Conservation (phyloP, 1,140 invertebrate species). For the Aphis gossypii region DNA sequence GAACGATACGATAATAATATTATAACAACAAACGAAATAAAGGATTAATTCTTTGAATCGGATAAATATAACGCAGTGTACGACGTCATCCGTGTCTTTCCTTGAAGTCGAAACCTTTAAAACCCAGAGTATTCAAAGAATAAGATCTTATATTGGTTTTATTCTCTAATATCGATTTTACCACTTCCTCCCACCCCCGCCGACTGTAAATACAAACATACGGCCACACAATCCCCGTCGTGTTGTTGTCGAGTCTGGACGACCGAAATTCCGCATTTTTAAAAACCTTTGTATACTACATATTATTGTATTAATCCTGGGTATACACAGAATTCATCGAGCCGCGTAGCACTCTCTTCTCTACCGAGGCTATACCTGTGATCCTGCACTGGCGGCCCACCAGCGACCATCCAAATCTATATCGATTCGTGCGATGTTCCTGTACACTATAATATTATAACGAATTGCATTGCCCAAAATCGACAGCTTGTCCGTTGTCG, state of each 20-base stretch:
- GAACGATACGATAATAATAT: not conserved
- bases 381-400: no score
- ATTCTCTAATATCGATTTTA: not conserved
- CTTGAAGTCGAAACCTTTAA: not conserved
- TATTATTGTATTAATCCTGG: not conserved
- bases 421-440: not conserved
- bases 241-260: not conserved
- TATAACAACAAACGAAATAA: conserved; percentile 14
- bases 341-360: not conserved
- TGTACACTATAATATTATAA: not conserved
- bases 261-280: not conserved
- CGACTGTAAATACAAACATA: not conserved
- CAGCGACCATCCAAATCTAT: not conserved
- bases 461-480: not conserved
- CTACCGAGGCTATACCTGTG: not conserved
- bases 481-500: not conserved
- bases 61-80: not conserved
- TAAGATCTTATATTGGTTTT: not conserved
- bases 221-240: not conserved
- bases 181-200: not conserved
- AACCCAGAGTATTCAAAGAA: not conserved
- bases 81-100: not conserved
- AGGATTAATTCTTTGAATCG: not conserved
- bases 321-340: not conserved
- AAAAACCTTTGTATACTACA: not conserved